phyloP scores from a whole-genome alignment of 2,888 invertebrate species.

The Tipula confusa region DNA sequence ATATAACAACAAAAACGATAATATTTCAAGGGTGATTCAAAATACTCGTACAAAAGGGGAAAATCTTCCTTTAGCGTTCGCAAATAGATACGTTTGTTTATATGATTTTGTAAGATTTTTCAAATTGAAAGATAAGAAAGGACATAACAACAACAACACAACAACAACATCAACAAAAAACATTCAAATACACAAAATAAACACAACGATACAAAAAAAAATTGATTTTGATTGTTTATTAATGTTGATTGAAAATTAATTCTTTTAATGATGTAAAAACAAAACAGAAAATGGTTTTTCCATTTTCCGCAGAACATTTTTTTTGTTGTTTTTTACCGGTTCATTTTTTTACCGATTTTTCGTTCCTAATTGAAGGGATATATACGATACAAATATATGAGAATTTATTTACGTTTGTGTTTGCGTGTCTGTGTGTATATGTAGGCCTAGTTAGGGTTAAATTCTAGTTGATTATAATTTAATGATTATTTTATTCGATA shows the following conservation, averaged over 20 bases:
- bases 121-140: neutral
- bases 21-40: neutral
- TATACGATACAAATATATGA: neutral
- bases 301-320: neutral
- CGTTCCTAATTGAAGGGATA: neutral
- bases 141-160: neutral
- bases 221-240: neutral
- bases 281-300: neutral
- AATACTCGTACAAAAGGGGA: neutral
- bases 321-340: neutral
- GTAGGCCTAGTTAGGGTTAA: neutral
- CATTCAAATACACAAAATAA: neutral
- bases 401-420: neutral
- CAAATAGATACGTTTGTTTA: neutral
- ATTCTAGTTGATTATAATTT: neutral
- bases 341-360: neutral
- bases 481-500: neutral
- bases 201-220: neutral
- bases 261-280: conserved; percentile 20
- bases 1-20: neutral
- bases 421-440: no score
- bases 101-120: neutral
- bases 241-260: conserved; percentile 25
- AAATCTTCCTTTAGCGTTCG: neutral
- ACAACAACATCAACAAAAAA: neutral